Evolutionary conservation across 1,140 invertebrate species (phyloP).

Genomic region (Eupeodes corollae): DNA sequence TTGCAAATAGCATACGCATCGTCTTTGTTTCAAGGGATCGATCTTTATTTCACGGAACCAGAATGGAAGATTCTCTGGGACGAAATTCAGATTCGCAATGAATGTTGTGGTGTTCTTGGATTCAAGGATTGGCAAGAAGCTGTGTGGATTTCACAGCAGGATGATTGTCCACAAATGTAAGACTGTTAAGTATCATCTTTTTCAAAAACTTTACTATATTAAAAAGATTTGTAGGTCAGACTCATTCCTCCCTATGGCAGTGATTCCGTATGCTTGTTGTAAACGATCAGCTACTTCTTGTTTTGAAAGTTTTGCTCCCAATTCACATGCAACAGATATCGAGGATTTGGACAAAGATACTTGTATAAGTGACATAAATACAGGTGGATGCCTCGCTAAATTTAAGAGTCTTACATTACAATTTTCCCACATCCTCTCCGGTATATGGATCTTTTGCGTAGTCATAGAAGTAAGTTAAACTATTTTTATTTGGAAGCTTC

Average conservation of each 20-base stretch:
- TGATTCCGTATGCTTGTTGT: slow-evolving; percentile 26
- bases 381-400: neutral
- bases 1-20: too few species aligned
- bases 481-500: too few species aligned
- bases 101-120: slow-evolving; percentile 27
- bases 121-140: slow-evolving; percentile 33
- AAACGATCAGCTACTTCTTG: slow-evolving; percentile 10
- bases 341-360: neutral
- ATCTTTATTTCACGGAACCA: slow-evolving; percentile 27
- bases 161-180: neutral
- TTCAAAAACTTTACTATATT: neutral
- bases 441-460: too few species aligned
- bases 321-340: neutral
- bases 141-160: slow-evolving; percentile 22
- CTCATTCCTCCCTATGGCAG: neutral
- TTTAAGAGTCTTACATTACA: too few species aligned
- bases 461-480: too few species aligned
- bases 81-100: slow-evolving; percentile 19
- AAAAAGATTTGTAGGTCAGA: neutral
- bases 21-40: slow-evolving; percentile 23
- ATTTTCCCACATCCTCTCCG: too few species aligned
- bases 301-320: slow-evolving; percentile 8
- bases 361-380: neutral
- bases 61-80: slow-evolving; percentile 34
- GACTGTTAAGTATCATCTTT: neutral